These are phyloP conservation scores for Merops nubicus DNA, from an alignment of 2,113 vertebrate genomes.

Conservation along the genomic window DNA sequence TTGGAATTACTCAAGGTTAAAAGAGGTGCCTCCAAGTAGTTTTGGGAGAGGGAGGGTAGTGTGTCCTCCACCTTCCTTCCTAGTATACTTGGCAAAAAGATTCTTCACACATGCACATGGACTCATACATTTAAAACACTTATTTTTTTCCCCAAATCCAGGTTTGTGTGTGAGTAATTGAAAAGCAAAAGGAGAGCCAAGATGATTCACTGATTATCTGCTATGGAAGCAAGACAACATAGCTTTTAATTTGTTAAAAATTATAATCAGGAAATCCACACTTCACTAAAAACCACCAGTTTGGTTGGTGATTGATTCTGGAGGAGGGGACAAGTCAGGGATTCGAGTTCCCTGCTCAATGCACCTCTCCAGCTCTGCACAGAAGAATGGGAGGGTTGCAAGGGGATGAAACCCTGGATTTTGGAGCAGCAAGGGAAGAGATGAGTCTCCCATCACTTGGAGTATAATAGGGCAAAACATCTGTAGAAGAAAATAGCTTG, in stretches of 20 bases:
- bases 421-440: not conserved
- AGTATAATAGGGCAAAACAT: not conserved
- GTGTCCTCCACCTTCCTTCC: fast-evolving
- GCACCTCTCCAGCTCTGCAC: not conserved
- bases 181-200: not conserved
- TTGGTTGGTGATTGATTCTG: not conserved
- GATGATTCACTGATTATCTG: not conserved
- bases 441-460: not conserved
- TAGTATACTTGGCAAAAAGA: not conserved
- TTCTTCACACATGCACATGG: not conserved
- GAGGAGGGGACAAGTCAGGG: not conserved
- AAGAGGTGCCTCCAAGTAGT: not conserved
- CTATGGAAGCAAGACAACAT: not conserved
- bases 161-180: not conserved
- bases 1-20: not conserved
- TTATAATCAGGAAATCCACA: not conserved
- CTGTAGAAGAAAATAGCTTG: not conserved
- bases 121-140: not conserved
- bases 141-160: not conserved
- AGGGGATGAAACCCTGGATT: not conserved
- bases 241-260: not conserved
- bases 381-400: not conserved
- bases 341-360: not conserved
- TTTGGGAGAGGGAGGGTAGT: not conserved
- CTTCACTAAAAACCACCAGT: not conserved